Base-by-base conservation (phyloP, 2,888 invertebrate genomes). In the Amphipyra berbera region DNA sequence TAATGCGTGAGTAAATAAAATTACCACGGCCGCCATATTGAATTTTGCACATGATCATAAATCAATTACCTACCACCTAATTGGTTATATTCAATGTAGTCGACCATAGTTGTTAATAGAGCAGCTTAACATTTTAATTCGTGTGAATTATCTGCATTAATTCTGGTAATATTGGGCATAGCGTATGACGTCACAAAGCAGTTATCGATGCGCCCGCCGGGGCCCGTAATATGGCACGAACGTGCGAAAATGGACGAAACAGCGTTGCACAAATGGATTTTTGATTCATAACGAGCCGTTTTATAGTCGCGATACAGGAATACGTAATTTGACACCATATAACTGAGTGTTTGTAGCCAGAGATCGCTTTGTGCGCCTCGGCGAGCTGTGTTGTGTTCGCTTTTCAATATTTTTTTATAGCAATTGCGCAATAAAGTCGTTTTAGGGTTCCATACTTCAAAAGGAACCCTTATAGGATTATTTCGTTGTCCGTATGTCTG, bases 181-280 rank as follows among this genome's bases (percentile, higher is more conserved):
- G 42, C 46, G 15, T 38, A 27, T 71, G 65, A 73, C 59, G 59
- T 65, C 61, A 71, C 48, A 57, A 37, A 40, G 47, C 46, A 63
- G 53, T 63, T 60, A 60, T 56, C 64, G 40, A 47, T 44, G 56
- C 37, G 27, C 45, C 56, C 54, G 46, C 61, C 55, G 62, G 59
- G 61, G 46, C 12, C 38, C 42, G 64, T 76, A 61, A 56, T 76
- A 70, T 44, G 62, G 56, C 58, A 14, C 47, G 49, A 64, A 49
- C 40, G 58, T 57, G 61, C 35, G 53, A 63, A 55, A 62, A 67
- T 59, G 60, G 66, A 63, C 50, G 63, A 61, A 67, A 68, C 47
- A 67, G 54, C 41, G 62, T 56, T 73, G 68, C 67, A 68, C 67
- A 79, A 81, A 81, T 79, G 76, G 73, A 58, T 77, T 77, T 81